These are phyloP conservation scores for Sebastes taczanowskii DNA, from an alignment of 2,797 vertebrate genomes.

Conservation along the genomic window DNA sequence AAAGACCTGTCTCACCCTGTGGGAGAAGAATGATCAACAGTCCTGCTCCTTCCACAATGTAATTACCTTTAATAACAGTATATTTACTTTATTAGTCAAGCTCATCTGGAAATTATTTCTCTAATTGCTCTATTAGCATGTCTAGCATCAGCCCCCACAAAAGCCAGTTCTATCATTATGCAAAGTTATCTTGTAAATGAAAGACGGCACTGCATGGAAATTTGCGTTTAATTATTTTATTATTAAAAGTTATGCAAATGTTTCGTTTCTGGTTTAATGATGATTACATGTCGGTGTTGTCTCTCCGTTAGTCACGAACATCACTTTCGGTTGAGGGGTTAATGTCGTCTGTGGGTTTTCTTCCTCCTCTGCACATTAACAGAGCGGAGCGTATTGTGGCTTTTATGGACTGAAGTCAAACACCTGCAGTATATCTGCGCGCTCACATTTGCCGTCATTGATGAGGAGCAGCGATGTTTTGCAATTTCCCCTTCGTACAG, in stretches of 20 bases:
- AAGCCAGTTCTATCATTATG: constrained; percentile 64
- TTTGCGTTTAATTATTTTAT: constrained; percentile 67
- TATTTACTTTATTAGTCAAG: constrained; percentile 75
- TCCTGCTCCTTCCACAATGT: constrained; percentile 33
- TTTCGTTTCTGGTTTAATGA: constrained; percentile 65
- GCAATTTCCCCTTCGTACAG: constrained; percentile 50
- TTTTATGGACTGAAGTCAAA: constrained; percentile 54
- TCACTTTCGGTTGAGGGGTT: constrained; percentile 60
- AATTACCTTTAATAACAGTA: constrained; percentile 74
- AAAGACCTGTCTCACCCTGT: background rate
- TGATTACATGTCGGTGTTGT: constrained; percentile 53
- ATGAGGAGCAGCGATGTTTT: constrained; percentile 54
- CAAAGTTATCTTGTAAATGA: constrained; percentile 72
- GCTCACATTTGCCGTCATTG: constrained; percentile 39
- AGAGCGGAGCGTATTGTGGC: constrained; percentile 9
- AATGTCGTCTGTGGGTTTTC: constrained; percentile 68
- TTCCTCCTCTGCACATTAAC: constrained; percentile 61
- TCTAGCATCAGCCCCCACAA: constrained; percentile 68
- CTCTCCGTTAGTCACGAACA: constrained; percentile 30
- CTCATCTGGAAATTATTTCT: constrained; percentile 74
- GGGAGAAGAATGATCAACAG: constrained; percentile 24
- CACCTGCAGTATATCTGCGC: constrained; percentile 52
- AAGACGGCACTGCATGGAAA: constrained; percentile 53
- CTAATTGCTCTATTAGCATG: constrained; percentile 77
- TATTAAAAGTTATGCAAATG: constrained; percentile 60